Conservation (phyloP, 35 echinoderm and acorn worm species). For the Eucidaris tribuloides region DNA sequence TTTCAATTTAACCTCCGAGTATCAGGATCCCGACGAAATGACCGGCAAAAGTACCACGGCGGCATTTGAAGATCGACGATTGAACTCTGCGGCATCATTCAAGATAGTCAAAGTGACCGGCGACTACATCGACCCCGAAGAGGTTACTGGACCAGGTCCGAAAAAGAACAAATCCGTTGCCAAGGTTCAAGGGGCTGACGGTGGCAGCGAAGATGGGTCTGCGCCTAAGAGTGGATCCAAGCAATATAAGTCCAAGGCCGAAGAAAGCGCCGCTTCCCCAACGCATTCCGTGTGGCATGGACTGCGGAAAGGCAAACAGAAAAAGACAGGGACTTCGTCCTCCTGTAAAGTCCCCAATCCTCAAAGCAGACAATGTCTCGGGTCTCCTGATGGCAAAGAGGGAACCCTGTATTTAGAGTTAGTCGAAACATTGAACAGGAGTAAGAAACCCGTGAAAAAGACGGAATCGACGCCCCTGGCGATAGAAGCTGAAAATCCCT, state of each 20-base stretch:
- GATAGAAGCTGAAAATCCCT: not conserved
- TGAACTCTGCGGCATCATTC: not conserved
- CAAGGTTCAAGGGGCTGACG: not conserved
- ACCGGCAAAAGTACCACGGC: too few relatives aligned
- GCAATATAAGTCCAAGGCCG: not conserved
- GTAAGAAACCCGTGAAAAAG: not conserved
- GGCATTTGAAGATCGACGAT: not conserved
- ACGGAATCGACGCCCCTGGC: not conserved
- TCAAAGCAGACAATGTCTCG: not conserved
- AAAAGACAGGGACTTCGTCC: not conserved
- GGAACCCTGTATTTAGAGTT: not conserved
- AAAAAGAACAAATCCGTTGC: not conserved
- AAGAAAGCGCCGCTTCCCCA: not conserved
- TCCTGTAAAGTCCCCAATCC: not conserved
- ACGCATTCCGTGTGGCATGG: constrained; percentile 1
- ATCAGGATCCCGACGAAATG: not conserved
- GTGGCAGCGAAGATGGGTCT: not conserved
- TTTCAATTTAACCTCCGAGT: not conserved
- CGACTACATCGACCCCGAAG: not conserved
- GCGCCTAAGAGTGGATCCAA: not conserved
- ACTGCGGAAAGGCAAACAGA: constrained; percentile 2
- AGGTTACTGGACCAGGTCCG: not conserved
- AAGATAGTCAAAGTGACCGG: not conserved
- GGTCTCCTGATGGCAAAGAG: not conserved
- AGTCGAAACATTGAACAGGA: not conserved